phyloP scores from a whole-genome alignment of 2,888 invertebrate species.

The Apodemia hepburni region DNA sequence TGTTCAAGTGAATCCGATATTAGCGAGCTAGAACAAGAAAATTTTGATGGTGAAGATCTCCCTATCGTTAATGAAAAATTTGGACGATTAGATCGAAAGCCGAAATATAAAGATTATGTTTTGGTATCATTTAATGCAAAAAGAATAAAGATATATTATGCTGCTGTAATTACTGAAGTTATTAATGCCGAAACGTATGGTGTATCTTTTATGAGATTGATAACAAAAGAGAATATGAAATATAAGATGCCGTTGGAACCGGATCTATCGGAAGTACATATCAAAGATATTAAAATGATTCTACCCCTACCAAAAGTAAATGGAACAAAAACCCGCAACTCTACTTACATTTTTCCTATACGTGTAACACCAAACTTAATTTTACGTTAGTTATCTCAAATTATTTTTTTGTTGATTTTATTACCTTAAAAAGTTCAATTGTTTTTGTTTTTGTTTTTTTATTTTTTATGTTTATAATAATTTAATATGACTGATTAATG shows the following conservation, averaged over 20 bases:
- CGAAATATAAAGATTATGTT: slow-evolving; percentile 2
- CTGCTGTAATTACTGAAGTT: neutral
- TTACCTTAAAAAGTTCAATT: too few relatives aligned
- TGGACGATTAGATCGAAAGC: too few relatives aligned
- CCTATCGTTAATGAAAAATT: too few relatives aligned
- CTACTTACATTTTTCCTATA: neutral
- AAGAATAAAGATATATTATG: slow-evolving; percentile 4
- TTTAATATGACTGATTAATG: too few relatives aligned
- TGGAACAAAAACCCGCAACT: neutral
- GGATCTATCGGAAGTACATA: neutral
- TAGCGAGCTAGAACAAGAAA: neutral
- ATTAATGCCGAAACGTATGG: neutral
- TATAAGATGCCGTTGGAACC: neutral
- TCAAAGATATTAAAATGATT: slow-evolving; percentile 1
- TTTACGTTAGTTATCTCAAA: neutral
- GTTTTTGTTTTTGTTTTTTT: too few relatives aligned
- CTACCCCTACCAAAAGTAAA: neutral
- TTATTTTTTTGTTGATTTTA: too few relatives aligned
- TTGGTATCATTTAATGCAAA: slow-evolving; percentile 3
- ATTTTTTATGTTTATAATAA: too few relatives aligned
- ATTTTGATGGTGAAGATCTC: too few relatives aligned
- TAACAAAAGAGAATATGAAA: slow-evolving; percentile 1
- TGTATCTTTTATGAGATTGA: slow-evolving; percentile 1
- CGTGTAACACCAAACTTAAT: neutral
- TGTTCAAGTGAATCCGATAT: too few relatives aligned